Evolutionary conservation across 2,888 invertebrate species (phyloP).

Genomic region (Catocala fraxini): DNA sequence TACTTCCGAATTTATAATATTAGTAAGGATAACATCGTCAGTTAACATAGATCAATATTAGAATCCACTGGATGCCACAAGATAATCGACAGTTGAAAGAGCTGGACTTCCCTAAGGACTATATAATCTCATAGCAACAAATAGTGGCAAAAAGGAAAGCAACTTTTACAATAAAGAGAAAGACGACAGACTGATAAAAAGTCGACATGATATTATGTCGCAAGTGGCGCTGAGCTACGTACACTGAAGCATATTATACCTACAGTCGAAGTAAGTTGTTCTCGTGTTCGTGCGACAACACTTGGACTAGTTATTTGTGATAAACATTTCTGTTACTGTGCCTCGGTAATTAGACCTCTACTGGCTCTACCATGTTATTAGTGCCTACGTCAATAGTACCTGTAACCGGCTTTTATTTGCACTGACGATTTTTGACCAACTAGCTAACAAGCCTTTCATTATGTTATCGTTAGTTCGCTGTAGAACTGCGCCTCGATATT

Average conservation of each 20-base stretch:
- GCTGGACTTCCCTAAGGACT: too few species aligned
- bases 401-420: constrained; percentile 2
- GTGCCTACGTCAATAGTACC: neutral
- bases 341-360: neutral
- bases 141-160: too few species aligned
- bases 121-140: too few species aligned
- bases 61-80: too few species aligned
- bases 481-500: neutral
- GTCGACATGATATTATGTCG: too few species aligned
- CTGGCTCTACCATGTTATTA: neutral
- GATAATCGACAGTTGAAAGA: too few species aligned
- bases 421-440: neutral
- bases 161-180: too few species aligned
- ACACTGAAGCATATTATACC: neutral
- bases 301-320: neutral
- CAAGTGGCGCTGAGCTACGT: neutral
- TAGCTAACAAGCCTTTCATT: constrained; percentile 2
- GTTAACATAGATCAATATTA: too few species aligned
- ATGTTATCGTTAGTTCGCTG: neutral
- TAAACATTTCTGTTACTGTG: neutral
- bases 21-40: too few species aligned
- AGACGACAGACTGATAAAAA: too few species aligned
- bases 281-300: neutral
- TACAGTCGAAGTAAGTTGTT: neutral
- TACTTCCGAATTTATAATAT: too few species aligned